Conservation (phyloP, 2,113 vertebrate species). For the Ictalurus punctatus region DNA sequence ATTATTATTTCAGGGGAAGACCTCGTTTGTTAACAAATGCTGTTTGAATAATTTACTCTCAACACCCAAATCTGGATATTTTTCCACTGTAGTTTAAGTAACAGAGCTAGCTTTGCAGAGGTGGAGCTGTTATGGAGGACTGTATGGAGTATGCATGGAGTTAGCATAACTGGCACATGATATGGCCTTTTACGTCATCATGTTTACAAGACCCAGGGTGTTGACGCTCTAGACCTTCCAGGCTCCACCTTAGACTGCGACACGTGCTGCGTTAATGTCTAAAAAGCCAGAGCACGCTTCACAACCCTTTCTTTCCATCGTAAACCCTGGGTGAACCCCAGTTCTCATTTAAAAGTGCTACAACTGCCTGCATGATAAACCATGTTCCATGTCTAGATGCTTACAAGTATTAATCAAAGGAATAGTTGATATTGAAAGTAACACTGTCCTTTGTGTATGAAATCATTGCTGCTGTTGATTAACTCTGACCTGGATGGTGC, state of each 20-base stretch:
- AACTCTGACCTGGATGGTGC: conserved; percentile 16
- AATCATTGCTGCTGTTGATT: conserved; percentile 24
- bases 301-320: conserved; percentile 32
- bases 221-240: conserved; percentile 30
- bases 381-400: neutral
- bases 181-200: conserved; percentile 56
- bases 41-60: conserved; percentile 29
- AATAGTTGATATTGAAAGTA: conserved; percentile 18
- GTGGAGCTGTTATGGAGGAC: neutral
- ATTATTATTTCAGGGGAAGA: conserved; percentile 25
- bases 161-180: conserved; percentile 62
- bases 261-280: conserved; percentile 44
- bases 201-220: conserved; percentile 28
- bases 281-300: conserved; percentile 17
- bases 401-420: neutral
- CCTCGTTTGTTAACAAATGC: conserved; percentile 9
- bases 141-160: neutral
- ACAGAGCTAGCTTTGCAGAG: neutral
- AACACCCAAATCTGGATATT: neutral
- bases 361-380: conserved; percentile 31
- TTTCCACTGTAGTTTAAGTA: conserved; percentile 9
- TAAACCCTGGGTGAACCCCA: conserved; percentile 55
- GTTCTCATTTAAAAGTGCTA: conserved; percentile 37
- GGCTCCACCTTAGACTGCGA: conserved; percentile 52
- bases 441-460: conserved; percentile 8